Percentiles rank a stretch among this genome's conserved stretches.
phyloP scores from a whole-genome alignment of 2,888 invertebrate genomes.

The Creontiades dilutus region DNA sequence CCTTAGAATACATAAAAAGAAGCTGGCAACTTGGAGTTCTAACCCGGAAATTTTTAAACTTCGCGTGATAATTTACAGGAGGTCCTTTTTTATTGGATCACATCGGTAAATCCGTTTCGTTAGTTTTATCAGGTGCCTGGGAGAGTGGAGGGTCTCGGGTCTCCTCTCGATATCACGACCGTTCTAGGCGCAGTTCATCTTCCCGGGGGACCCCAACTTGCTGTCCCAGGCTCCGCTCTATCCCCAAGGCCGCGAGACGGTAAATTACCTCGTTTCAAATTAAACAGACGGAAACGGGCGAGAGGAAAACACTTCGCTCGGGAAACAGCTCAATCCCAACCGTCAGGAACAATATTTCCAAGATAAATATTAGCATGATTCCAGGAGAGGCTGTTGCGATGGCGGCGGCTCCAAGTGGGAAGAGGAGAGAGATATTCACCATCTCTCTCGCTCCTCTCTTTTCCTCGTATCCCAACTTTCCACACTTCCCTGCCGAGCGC shows the following conservation, averaged over 20 bases:
- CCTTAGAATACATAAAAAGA: too few species aligned
- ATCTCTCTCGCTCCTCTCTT: neutral
- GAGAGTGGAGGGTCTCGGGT: neutral
- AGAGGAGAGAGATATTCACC: neutral
- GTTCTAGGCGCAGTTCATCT: neutral
- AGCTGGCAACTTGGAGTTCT: too few species aligned
- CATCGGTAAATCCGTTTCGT: neutral
- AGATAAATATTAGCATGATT: constrained; percentile 46
- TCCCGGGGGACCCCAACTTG: neutral
- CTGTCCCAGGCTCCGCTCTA: constrained; percentile 2
- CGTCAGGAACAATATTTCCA: constrained; percentile 51
- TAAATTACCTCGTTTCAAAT: constrained; percentile 47
- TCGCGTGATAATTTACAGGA: too few species aligned
- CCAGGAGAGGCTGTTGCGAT: neutral
- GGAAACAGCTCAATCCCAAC: constrained; percentile 43
- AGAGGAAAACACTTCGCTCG: neutral
- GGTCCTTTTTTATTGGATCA: neutral
- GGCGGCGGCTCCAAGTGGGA: too few species aligned
- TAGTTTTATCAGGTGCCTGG: neutral
- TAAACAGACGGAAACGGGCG: neutral
- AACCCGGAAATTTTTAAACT: too few species aligned
- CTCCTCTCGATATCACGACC: neutral
- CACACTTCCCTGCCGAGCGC: too few species aligned
- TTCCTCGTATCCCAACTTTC: neutral
- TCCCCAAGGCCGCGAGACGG: neutral